Conservation (phyloP, 2,888 invertebrate species). For the Tipula helvola region DNA sequence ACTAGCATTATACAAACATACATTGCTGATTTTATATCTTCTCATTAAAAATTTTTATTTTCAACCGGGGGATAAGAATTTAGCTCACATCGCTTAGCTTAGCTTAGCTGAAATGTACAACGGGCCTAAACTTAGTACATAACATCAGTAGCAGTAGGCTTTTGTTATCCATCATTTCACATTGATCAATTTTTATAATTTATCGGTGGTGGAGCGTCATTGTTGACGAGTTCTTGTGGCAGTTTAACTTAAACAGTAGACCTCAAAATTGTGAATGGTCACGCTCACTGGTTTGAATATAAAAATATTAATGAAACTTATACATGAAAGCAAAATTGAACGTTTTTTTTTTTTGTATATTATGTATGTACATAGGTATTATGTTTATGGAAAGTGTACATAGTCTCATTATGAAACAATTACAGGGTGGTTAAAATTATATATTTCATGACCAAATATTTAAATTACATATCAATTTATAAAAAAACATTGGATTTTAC, state of each 20-base stretch:
- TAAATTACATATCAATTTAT: no score
- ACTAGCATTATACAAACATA: no score
- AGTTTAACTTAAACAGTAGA: background rate
- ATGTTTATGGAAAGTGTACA: background rate
- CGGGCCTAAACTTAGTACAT: no score
- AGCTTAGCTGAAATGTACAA: no score
- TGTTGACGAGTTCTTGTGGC: background rate
- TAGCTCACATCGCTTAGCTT: no score
- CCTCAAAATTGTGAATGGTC: background rate
- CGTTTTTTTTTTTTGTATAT: background rate
- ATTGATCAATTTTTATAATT: background rate
- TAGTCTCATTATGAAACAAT: background rate
- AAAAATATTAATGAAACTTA: background rate
- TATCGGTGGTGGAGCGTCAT: background rate
- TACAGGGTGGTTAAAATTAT: background rate
- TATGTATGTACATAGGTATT: no score
- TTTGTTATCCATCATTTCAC: background rate
- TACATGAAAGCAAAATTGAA: background rate
- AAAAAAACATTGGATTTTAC: background rate
- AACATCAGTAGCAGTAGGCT: background rate
- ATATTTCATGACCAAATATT: no score
- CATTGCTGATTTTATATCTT: no score
- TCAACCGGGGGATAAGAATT: no score
- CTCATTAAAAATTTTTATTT: no score
- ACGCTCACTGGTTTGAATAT: background rate